Evolutionary conservation across 2,888 invertebrate genomes (phyloP).

Genomic region (Lochmaea capreae): DNA sequence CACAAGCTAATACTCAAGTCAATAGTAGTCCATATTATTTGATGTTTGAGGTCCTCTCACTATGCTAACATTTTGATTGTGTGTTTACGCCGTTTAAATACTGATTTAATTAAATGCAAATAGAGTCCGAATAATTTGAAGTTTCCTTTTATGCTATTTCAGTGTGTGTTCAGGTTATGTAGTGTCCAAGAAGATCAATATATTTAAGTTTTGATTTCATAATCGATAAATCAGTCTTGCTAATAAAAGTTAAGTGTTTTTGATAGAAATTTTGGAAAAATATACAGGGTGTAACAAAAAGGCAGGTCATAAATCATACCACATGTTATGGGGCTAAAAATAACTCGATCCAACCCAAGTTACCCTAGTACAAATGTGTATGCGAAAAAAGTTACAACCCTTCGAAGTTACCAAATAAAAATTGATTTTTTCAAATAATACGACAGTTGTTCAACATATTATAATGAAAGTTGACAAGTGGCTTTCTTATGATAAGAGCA

Average conservation of each 20-base stretch:
- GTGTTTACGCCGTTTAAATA: conserved; percentile 22
- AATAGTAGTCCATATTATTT: conserved; percentile 31
- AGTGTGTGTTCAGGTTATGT: background rate
- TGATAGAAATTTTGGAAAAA: background rate
- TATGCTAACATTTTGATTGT: conserved; percentile 35
- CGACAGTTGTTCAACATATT: too few relatives aligned
- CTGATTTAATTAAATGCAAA: conserved; percentile 34
- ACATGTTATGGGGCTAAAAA: too few relatives aligned
- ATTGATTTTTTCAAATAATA: too few relatives aligned
- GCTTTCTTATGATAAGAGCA: too few relatives aligned
- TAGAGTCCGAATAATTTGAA: conserved; percentile 21
- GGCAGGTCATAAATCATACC: too few relatives aligned
- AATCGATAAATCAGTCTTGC: background rate
- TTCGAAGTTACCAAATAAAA: too few relatives aligned
- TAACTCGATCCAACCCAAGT: too few relatives aligned
- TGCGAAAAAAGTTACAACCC: too few relatives aligned
- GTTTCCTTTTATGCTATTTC: conserved; percentile 20
- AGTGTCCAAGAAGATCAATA: background rate
- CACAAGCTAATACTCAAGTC: conserved; percentile 29
- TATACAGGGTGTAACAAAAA: too few relatives aligned
- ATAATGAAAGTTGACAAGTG: too few relatives aligned
- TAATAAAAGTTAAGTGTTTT: background rate
- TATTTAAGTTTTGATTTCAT: background rate
- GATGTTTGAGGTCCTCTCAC: conserved; percentile 33
- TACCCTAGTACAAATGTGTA: too few relatives aligned